A percentile compares a stretch with the other conserved stretches of the same genome.
Evolutionary conservation across 2,113 vertebrate genomes (phyloP).

Genomic region (Muntiacus reevesi): DNA sequence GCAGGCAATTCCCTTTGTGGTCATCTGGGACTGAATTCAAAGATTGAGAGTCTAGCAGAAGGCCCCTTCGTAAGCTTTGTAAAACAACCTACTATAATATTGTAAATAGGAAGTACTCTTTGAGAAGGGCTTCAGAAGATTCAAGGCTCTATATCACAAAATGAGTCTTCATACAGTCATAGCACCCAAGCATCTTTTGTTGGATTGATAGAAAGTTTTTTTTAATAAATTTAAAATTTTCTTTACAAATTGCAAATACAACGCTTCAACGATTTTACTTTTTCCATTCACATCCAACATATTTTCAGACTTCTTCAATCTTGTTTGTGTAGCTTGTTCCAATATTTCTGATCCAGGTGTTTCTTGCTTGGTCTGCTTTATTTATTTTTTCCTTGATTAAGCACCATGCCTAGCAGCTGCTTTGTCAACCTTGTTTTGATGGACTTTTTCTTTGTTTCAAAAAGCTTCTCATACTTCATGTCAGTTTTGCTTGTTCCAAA

Average conservation of each 20-base stretch:
- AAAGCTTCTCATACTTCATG: background rate
- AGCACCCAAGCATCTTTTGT: background rate
- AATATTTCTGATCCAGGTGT: background rate
- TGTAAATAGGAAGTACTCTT: background rate
- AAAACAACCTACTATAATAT: background rate
- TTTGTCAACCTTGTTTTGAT: background rate
- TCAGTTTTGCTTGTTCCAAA: background rate
- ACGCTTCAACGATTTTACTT: background rate
- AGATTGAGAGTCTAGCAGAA: background rate
- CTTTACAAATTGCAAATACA: background rate
- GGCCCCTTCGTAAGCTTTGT: accelerated
- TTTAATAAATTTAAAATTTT: background rate
- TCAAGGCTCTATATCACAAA: background rate
- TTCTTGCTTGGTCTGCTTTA: background rate
- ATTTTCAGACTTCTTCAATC: background rate
- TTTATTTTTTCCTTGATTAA: slow-evolving; percentile 13
- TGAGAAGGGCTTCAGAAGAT: background rate
- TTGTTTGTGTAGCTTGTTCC: background rate
- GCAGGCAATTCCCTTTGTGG: accelerated
- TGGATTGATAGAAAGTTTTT: background rate
- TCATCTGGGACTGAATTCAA: background rate
- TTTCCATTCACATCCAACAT: background rate
- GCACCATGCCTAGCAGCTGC: background rate
- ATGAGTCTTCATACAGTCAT: background rate
- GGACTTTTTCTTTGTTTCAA: slow-evolving; percentile 40